phyloP scores from a whole-genome alignment of 2,797 vertebrate genomes.

The Hippocampus kuda region DNA sequence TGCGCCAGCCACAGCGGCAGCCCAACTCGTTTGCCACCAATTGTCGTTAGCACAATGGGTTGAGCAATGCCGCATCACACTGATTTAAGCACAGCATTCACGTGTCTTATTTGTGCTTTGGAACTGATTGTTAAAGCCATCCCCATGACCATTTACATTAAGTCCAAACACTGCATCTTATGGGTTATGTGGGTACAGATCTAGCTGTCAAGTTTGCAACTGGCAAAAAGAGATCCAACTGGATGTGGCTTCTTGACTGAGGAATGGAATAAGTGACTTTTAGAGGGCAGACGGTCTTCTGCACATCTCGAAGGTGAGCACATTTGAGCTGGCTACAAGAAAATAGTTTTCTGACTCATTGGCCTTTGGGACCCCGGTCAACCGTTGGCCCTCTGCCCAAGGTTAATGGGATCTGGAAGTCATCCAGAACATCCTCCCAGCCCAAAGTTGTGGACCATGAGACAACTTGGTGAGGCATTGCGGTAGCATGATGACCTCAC shows the following conservation, averaged over 20 bases:
- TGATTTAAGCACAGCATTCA: too few relatives aligned
- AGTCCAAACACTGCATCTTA: neutral
- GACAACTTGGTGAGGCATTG: slow-evolving; percentile 27
- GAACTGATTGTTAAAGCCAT: neutral
- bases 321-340: slow-evolving; percentile 9
- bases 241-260: neutral
- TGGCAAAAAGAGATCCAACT: slow-evolving; percentile 3
- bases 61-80: too few relatives aligned
- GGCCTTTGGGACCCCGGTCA: slow-evolving; percentile 39
- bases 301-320: slow-evolving; percentile 10
- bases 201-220: neutral
- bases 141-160: neutral
- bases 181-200: neutral
- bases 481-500: slow-evolving; percentile 12
- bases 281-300: neutral
- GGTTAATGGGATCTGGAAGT: slow-evolving; percentile 64
- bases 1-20: too few relatives aligned
- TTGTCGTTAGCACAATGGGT: too few relatives aligned
- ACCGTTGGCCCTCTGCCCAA: slow-evolving; percentile 49
- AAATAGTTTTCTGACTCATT: slow-evolving; percentile 32
- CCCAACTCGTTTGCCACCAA: too few relatives aligned
- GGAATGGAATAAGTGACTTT: neutral
- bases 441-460: slow-evolving; percentile 18
- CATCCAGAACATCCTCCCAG: slow-evolving; percentile 55
- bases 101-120: neutral